Base-by-base conservation (phyloP, 2,888 invertebrate species). In the Dendrolimus pini region DNA sequence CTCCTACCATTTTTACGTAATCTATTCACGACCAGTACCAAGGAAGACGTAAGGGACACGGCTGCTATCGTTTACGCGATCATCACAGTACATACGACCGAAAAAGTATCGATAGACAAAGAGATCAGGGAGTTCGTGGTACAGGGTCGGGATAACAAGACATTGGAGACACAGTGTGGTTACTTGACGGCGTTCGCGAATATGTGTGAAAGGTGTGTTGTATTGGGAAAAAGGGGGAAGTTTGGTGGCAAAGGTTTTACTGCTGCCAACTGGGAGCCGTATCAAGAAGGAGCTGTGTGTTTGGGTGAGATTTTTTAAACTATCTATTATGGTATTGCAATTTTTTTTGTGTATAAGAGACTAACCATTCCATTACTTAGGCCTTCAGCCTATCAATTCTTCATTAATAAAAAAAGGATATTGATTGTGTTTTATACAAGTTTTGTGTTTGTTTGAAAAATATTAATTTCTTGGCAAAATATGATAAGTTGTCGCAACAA, bases 31-130 rank as follows among this genome's bases (percentile, higher is more conserved):
- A 94, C 94, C 55, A 89, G 85, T 63, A 94, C 94, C 8, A 95
- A 95, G 66, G 96, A 96, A 78, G 95, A 95, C 18, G 92, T 96
- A 62, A 91, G 97, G 55, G 94, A 95, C 55, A 88, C 93, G 56
- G 94, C 95, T 0, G 94, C 97, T 0, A 92, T 94, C 65, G 92
- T 97, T 57, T 96, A 95, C 78, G 95, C 95, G 1, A 92, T 96
- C 56, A 92, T 96, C 18, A 91, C 93, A 12, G 93, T 94, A 0
- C 83, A 93, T 61, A 92, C 93, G 0, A 91, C 92, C 56, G 86
- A 95, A 8, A 89, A 92, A 58, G 60, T 75, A 0, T 70, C 78
- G 10, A 80, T 91, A 62, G 93, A 93, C 54, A 88, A 88, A 30
- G 88, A 91, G 63, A 82, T 92, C 1, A 84, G 75, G 12, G 91